A percentile compares a stretch with the other conserved stretches of the same genome.
Evolutionary conservation across 2,797 vertebrate species (phyloP).

Genomic region (Numenius phaeopus): DNA sequence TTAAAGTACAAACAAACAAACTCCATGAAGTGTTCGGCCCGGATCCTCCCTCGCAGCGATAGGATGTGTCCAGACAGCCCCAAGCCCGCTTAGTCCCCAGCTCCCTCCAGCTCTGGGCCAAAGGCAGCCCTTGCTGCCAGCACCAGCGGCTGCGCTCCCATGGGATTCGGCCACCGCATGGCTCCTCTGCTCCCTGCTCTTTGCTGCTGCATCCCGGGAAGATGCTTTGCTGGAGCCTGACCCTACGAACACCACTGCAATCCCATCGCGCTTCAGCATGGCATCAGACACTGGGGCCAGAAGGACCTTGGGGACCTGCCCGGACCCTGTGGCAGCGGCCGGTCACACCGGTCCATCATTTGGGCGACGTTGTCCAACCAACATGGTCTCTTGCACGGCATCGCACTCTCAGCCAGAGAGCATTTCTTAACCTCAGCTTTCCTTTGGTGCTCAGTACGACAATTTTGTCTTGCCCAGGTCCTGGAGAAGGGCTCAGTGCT

Average conservation of each 20-base stretch:
- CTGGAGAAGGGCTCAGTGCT: background rate
- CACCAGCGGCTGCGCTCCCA: accelerated
- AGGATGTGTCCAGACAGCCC: background rate
- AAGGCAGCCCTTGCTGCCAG: background rate
- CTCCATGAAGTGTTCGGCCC: background rate
- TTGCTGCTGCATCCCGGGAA: background rate
- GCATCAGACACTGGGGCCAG: accelerated
- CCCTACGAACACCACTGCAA: background rate
- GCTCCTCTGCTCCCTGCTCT: background rate
- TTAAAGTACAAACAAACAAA: slow-evolving; percentile 67
- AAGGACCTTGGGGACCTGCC: background rate
- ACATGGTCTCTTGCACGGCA: accelerated
- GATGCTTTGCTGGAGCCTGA: background rate
- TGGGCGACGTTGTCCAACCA: background rate
- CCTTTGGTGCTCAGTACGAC: background rate
- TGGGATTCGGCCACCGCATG: accelerated
- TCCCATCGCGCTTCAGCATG: background rate
- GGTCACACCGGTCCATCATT: accelerated
- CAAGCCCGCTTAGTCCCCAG: background rate
- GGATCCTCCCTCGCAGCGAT: background rate
- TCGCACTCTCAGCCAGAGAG: background rate
- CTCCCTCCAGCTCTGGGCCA: slow-evolving; percentile 28
- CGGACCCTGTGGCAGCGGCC: accelerated
- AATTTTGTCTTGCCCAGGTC: background rate
- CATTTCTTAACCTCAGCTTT: background rate